Conservation (phyloP, 1,140 invertebrate genomes). For the Brachionus plicatilis region DNA sequence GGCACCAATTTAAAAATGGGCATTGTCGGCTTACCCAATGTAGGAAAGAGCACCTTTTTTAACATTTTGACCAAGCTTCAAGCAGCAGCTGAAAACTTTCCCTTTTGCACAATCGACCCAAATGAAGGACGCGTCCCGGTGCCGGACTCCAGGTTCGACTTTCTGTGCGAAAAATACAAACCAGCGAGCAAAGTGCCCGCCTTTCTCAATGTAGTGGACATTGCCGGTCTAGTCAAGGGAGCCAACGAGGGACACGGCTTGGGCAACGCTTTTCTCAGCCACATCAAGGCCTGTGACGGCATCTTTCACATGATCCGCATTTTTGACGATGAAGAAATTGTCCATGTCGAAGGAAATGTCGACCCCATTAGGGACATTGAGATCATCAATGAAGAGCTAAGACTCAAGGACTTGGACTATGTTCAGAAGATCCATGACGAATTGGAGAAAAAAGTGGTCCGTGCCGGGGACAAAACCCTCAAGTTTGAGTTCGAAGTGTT, state of each 20-base stretch:
- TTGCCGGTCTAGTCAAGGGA: constrained; percentile 94
- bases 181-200: constrained; percentile 94
- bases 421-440: constrained; percentile 65
- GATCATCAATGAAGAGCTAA: constrained; percentile 88
- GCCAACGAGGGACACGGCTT: constrained; percentile 94
- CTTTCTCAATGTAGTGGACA: constrained; percentile 87
- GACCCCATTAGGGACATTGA: constrained; percentile 92
- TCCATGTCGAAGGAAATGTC: constrained; percentile 95
- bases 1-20: constrained; percentile 95
- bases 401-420: constrained; percentile 37
- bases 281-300: constrained; percentile 95
- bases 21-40: constrained; percentile 90
- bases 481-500: constrained; percentile 67
- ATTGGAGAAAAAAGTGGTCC: constrained; percentile 75
- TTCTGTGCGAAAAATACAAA: constrained; percentile 84
- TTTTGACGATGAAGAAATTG: constrained; percentile 82
- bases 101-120: constrained; percentile 99
- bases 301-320: constrained; percentile 93
- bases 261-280: constrained; percentile 95
- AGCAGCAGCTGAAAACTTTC: constrained; percentile 94
- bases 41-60: constrained; percentile 99
- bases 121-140: constrained; percentile 99
- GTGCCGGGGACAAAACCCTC: constrained; percentile 87
- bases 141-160: constrained; percentile 87
- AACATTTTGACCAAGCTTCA: constrained; percentile 95